Percentiles rank a stretch among this genome's conserved stretches.
Evolutionary conservation across 1,140 invertebrate species (phyloP).

Genomic region (Trachymyrmex cornetzi): DNA sequence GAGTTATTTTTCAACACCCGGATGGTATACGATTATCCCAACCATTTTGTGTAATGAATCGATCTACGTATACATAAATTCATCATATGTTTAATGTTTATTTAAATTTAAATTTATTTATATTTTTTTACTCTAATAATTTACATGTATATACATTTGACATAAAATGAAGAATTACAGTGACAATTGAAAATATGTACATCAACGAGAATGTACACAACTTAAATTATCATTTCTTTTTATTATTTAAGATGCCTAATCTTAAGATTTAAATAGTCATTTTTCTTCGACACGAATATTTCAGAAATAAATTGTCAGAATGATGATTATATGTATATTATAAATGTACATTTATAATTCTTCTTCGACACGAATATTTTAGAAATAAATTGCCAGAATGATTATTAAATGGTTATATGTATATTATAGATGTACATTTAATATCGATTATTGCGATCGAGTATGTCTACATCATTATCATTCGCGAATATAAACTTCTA

Average conservation of each 20-base stretch:
- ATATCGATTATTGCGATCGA: constrained; percentile 1
- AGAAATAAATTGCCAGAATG: background rate
- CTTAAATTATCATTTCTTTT: background rate
- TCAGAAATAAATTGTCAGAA: background rate
- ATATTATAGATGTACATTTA: background rate
- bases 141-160: background rate
- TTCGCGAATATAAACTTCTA: background rate
- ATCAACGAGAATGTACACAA: background rate
- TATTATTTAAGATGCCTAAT: background rate
- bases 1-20: background rate
- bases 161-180: background rate
- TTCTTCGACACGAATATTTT: background rate
- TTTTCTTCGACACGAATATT: background rate
- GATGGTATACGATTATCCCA: background rate
- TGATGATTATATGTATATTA: background rate
- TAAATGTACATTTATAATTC: background rate
- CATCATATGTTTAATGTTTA: background rate
- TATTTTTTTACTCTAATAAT: background rate
- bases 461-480: background rate
- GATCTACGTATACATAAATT: background rate
- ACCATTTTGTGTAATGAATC: constrained; percentile 8
- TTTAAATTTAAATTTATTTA: background rate
- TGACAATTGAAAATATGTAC: background rate
- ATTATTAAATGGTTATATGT: background rate
- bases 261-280: background rate